Base-by-base conservation (phyloP, 2,797 vertebrate species). In the Acipenser oxyrinchus region DNA sequence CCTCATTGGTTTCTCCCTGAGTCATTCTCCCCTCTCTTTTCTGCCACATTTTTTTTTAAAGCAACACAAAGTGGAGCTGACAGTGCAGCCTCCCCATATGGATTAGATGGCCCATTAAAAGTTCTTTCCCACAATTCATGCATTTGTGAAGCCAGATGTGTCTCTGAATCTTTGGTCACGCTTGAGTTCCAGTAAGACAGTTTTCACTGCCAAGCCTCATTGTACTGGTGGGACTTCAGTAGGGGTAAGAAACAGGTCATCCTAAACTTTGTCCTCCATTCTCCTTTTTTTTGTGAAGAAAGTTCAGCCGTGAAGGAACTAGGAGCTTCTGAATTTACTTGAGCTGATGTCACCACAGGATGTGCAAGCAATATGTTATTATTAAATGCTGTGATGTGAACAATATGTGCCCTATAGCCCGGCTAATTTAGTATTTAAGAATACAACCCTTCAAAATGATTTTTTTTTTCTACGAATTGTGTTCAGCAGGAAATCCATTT, bases 131-230 rank as follows among this genome's bases (percentile, higher is more conserved):
- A 69, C 67, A 66, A 60, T 67, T 74, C 68, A 70, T 74, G 76
- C 81, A 73, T 84, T 81, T 81, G 77, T 75, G 66, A 62, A 70
- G 78, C 84, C 88, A 87, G 79, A 84, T 87, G 83, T 85, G 80
- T 70, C 61, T 48, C 63, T 76, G 60, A 77, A 72, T 66, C 73
- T 82, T 86, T 84, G 69, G 75, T 78, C 70, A 73, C 70, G 74
- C 75, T 82, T 78, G 65, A 66, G 70, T 72, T 78, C 71, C 77
- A 78, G 79, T 74, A 70, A 73, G 74, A 74, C 76, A 74, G 60
- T 62, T 62, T 62, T 62, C 48, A 37, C 18, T 62, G 60, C 55
- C 55, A 11, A 58, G 55, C 12, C 23, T 37, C 23, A 63, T 55
- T 48, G 64, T 64, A 52, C 49, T 69, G 50, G 66, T 66, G 71